These are phyloP conservation scores for Actenoides lindsayi DNA, from an alignment of 2,113 vertebrate species.

Conservation along the genomic window DNA sequence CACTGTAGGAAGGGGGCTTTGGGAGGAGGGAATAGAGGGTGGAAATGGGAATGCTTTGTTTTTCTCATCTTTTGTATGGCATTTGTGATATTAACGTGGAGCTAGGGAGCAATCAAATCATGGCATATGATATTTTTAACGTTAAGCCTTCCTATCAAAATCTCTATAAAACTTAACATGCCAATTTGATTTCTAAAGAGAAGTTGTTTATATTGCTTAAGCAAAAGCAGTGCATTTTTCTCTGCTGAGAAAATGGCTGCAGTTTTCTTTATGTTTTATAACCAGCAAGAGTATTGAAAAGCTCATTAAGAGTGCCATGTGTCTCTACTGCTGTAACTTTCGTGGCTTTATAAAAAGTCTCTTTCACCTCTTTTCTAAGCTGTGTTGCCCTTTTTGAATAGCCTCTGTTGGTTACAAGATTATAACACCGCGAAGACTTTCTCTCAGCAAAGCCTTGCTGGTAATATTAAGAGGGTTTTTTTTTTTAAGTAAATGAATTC, in stretches of 20 bases:
- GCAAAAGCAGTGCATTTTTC: conserved; percentile 61
- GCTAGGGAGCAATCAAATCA: conserved; percentile 14
- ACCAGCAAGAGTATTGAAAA: conserved; percentile 36
- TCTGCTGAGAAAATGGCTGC: conserved; percentile 57
- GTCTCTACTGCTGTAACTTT: conserved; percentile 48
- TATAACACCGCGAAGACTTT: conserved; percentile 5
- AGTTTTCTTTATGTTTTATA: conserved; percentile 54
- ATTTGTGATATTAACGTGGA: not conserved
- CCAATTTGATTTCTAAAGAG: conserved; percentile 41
- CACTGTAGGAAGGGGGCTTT: not conserved
- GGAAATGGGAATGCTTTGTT: conserved; percentile 40
- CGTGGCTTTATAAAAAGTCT: conserved; percentile 32
- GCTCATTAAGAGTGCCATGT: conserved; percentile 47
- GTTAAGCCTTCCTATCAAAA: conserved; percentile 55
- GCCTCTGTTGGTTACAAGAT: conserved; percentile 31
- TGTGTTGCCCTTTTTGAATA: conserved; percentile 35
- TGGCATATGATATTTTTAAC: not conserved
- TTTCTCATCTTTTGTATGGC: conserved; percentile 24
- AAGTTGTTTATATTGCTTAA: conserved; percentile 44
- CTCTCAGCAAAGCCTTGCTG: not conserved
- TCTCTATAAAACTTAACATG: conserved; percentile 43
- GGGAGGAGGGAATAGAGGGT: not conserved
- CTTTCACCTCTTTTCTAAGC: conserved; percentile 53
- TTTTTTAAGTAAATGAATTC: not conserved
- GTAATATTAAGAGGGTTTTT: not conserved